These are phyloP conservation scores for Pogonophryne albipinna DNA, from an alignment of 2,797 vertebrate genomes.

Conservation along the genomic window DNA sequence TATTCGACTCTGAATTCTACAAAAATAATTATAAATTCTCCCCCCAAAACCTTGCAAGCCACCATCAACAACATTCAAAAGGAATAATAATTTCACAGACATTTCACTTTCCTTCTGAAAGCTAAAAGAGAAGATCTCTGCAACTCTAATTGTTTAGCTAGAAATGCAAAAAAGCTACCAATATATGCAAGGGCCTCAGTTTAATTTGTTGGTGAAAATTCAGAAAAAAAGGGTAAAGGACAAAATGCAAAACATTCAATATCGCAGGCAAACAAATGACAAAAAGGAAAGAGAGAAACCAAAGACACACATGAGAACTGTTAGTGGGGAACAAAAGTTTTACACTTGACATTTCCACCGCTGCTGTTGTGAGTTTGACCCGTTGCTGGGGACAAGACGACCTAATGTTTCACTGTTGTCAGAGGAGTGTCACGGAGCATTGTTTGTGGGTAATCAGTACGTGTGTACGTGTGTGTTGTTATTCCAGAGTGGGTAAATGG, in stretches of 20 bases:
- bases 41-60: neutral
- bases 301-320: constrained; percentile 68
- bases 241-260: constrained; percentile 43
- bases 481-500: constrained; percentile 40
- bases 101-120: neutral
- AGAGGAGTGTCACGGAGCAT: constrained; percentile 44
- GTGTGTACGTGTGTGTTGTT: constrained; percentile 27
- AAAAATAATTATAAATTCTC: neutral
- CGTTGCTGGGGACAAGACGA: constrained; percentile 29
- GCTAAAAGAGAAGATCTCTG: neutral
- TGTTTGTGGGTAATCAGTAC: constrained; percentile 22
- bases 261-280: constrained; percentile 30
- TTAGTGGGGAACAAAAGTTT: constrained; percentile 39
- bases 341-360: constrained; percentile 62
- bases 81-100: neutral
- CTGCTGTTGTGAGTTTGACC: constrained; percentile 46
- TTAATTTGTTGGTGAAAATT: constrained; percentile 19
- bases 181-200: neutral
- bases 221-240: constrained; percentile 15
- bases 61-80: neutral
- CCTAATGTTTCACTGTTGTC: constrained; percentile 35
- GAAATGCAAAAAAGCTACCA: neutral
- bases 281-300: constrained; percentile 39
- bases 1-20: neutral
- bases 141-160: neutral